A percentile compares a stretch with the other conserved stretches of the same genome.
phyloP scores from a whole-genome alignment of 2,888 invertebrate species.

The Sminthurides aquaticus region DNA sequence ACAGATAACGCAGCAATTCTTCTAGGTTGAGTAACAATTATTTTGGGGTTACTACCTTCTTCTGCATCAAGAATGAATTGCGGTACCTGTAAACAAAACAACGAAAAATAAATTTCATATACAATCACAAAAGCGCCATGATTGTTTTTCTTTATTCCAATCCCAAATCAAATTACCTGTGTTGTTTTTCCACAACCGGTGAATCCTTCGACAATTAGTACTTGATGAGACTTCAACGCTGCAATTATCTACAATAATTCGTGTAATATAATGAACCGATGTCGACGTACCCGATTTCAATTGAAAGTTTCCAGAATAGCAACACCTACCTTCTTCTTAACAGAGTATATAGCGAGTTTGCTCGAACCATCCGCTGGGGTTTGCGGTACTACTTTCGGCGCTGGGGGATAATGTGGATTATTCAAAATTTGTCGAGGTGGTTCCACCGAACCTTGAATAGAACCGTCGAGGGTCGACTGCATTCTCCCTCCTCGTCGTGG shows the following conservation, averaged over 20 bases:
- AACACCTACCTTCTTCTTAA: conserved; percentile 24
- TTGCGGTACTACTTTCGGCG: background rate
- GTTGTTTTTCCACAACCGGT: conserved; percentile 56
- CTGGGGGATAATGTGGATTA: background rate
- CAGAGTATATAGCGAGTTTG: conserved; percentile 44
- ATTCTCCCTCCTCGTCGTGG: background rate
- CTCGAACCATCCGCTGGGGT: conserved; percentile 23
- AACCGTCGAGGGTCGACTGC: no score
- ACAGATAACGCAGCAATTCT: conserved; percentile 88
- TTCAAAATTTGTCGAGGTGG: no score
- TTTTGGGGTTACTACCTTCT: conserved; percentile 61
- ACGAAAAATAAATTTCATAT: no score
- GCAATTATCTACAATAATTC: conserved; percentile 57
- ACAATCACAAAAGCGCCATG: no score
- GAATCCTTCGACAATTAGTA: conserved; percentile 79
- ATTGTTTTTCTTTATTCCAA: no score
- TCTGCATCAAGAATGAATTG: conserved; percentile 82
- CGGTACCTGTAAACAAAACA: conserved; percentile 61
- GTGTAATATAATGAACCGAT: no score
- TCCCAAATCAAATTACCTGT: conserved; percentile 45
- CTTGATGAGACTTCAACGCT: conserved; percentile 60
- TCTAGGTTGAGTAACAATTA: conserved; percentile 86
- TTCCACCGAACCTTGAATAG: no score
- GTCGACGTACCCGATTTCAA: background rate
- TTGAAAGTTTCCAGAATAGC: background rate